These are phyloP conservation scores for Arenaria interpres DNA, from an alignment of 2,113 vertebrate genomes.

Conservation along the genomic window DNA sequence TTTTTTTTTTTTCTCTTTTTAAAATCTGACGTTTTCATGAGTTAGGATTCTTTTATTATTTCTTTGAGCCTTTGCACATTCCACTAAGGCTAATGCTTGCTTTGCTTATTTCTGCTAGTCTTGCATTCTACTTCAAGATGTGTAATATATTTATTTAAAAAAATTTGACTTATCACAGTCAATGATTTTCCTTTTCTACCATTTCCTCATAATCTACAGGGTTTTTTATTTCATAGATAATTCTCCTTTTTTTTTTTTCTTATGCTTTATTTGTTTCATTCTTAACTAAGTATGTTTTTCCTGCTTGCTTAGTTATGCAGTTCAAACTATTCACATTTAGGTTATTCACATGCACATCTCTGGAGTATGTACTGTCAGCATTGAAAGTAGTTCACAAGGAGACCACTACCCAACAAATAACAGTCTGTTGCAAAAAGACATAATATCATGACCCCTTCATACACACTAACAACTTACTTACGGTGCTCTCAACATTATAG, in stretches of 20 bases:
- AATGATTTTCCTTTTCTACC: not conserved
- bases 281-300: not conserved
- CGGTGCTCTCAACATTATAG: not conserved
- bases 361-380: not conserved
- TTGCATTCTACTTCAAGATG: not conserved
- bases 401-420: not conserved
- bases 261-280: not conserved
- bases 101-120: not conserved
- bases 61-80: not conserved
- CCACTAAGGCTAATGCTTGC: not conserved
- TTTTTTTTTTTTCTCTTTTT: not conserved
- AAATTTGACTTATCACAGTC: not conserved
- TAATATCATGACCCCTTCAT: not conserved
- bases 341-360: not conserved
- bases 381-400: not conserved
- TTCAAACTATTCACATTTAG: not conserved
- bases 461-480: not conserved
- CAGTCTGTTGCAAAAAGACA: not conserved
- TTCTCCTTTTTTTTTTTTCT: not conserved
- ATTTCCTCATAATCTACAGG: not conserved
- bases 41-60: not conserved
- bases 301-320: not conserved
- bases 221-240: not conserved
- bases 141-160: not conserved
- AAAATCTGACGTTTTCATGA: not conserved